Base-by-base conservation (phyloP, 2,888 invertebrate species). In the Fragum whitleyi region DNA sequence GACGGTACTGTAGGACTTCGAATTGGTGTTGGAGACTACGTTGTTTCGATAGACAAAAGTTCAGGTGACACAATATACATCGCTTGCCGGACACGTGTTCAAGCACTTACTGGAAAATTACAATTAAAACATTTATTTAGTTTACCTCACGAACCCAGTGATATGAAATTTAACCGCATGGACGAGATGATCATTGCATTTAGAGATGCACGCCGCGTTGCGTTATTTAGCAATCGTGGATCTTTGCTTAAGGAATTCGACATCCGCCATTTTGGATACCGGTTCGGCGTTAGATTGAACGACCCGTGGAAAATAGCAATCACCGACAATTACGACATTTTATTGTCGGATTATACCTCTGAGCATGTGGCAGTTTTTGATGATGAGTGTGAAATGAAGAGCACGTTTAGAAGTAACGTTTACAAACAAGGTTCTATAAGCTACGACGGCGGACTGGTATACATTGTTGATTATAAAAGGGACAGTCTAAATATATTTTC, bases 291-390 rank as follows among this genome's bases (percentile, higher is more conserved):
- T 7, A 55, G 85, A 55, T 74, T 85, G 19, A 79, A 76, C 21
- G 85, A 85, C 32, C 85, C 85, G 9, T 85, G 85, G 85, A 79
- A 81, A 59, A 16, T 85, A 2, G 77, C 77, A 2, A 61, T 79
- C 0, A 77, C 55, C 26, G 75, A 79, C 16, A 77, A 72, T 42
- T 73, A 77, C 32, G 79, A 85, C 51, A 72, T 81, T 5, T 74
- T 74, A 14, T 21, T 85, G 11, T 71, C 81, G 0, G 81, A 85
- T 61, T 85, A 42, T 62, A 62, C 77, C 16, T 85, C 81, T 3
- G 85, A 81, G 55, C 69, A 55, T 21, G 62, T 85, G 16, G 81
- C 77, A 2, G 79, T 85, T 0, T 85, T 79, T 79, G 85, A 81
- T 61, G 61, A 68, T 14, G 36, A 74, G 7, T 62, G 81, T 57